Evolutionary conservation across 1,140 invertebrate genomes (phyloP).

Genomic region (Zaprionus camerounensis): DNA sequence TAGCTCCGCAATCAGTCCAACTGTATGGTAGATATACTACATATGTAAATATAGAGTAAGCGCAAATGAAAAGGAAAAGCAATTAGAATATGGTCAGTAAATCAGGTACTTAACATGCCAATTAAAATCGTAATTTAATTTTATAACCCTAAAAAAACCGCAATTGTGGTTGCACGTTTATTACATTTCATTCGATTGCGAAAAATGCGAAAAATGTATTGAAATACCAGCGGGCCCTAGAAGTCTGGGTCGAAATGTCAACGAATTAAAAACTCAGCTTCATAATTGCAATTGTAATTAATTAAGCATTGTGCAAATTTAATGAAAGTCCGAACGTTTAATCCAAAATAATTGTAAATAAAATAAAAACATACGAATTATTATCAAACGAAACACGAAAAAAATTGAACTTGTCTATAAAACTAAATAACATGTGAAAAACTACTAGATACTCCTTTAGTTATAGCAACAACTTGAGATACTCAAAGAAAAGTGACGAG

Average conservation of each 20-base stretch:
- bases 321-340: slow-evolving; percentile 29
- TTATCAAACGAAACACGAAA: neutral
- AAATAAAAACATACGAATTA: neutral
- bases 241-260: slow-evolving; percentile 1
- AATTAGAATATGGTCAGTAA: slow-evolving; percentile 40
- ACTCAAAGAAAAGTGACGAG: too few relatives aligned
- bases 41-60: slow-evolving; percentile 27
- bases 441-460: neutral
- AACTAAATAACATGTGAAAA: neutral
- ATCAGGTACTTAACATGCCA: slow-evolving; percentile 11
- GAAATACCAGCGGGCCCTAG: neutral
- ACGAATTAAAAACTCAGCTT: neutral
- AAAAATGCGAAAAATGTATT: neutral
- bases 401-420: neutral
- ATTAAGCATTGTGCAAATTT: slow-evolving; percentile 43
- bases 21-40: slow-evolving; percentile 1
- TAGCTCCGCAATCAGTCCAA: slow-evolving; percentile 47
- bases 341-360: slow-evolving; percentile 24
- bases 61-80: slow-evolving; percentile 20
- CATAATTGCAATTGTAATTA: slow-evolving; percentile 44
- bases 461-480: too few relatives aligned
- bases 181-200: neutral
- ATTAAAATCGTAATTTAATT: slow-evolving; percentile 11
- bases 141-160: slow-evolving; percentile 3
- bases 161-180: slow-evolving; percentile 6